Evolutionary conservation across 2,113 vertebrate genomes (phyloP), one percentile per base, ranked within the genome.

Genomic region (Genyomyrus donnyi): DNA sequence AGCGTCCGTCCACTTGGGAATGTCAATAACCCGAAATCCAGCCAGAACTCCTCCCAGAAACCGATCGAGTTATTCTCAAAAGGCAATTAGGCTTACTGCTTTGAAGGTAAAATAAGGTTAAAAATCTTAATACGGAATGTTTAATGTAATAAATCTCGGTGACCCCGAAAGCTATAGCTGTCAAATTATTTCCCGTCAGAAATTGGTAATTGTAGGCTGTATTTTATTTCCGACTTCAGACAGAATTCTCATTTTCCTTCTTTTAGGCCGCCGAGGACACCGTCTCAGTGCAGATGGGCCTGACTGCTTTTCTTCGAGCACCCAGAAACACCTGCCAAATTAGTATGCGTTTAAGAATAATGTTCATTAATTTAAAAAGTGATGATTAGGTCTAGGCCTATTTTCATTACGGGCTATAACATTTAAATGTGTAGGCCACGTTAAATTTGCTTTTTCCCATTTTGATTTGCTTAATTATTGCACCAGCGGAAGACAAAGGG

Each of bases 21-120:
- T 77, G 66, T 80, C 52, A 89, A 80, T 80, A 89, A 89, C 27
- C 46, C n/a, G n/a, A 74, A 77, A 74, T 77, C n/a, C 66, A 27
- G 42, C 42, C 56, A 39, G 1, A 19, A 66, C 39, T 45, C 58
- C 53, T 88, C 58, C 56, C 21, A 27, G 9, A 46, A 85, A 31
- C 27, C 85, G 45, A 53, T 35, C 50, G 15, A 19, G 27, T 87
- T 87, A 53, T n/a, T 48, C 27, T 35, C 27, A 53, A 87, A 53
- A 24, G 27, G 85, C 49, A 87, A 87, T 87, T 52, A 70, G 62
- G 62, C 10, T 3, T 70, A 19, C 50, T 56, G 50, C 50, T 87
- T 52, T 56, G 11, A 39, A 87, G 85, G 50, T 56, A 53, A 87
- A 87, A 50, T n/a, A 39, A 53, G 85, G 49, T 53, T 48, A 52